A percentile compares a stretch with the other conserved stretches of the same genome.
phyloP scores from a whole-genome alignment of 2,113 vertebrate species.

The Gracilinanus agilis region DNA sequence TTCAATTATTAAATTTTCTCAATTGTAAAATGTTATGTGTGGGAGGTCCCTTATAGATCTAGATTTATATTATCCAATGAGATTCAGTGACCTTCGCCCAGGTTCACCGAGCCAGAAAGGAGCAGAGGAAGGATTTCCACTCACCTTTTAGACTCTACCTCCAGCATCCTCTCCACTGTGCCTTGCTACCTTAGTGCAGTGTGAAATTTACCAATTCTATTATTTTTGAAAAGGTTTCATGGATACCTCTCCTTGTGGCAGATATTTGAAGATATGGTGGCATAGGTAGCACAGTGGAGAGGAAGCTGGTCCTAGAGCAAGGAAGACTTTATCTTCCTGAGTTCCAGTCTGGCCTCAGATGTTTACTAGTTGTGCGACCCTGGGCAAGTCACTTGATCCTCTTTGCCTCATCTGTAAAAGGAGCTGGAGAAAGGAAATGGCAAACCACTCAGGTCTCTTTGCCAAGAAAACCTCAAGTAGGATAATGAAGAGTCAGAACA shows the following conservation, averaged over 20 bases:
- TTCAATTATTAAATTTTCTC: neutral
- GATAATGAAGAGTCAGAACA: neutral
- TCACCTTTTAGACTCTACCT: neutral
- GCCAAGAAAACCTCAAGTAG: neutral
- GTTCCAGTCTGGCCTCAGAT: neutral
- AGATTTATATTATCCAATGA: neutral
- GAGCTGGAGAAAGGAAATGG: neutral
- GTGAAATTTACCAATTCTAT: slow-evolving; percentile 63
- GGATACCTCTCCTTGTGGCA: slow-evolving; percentile 38
- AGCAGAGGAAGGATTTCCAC: neutral
- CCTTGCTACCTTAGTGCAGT: slow-evolving; percentile 13
- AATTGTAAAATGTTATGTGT: neutral
- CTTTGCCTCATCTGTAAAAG: neutral
- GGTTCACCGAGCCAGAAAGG: neutral
- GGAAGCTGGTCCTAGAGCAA: neutral
- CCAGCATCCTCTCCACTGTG: neutral
- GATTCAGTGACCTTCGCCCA: neutral
- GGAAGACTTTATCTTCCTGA: neutral
- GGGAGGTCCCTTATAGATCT: neutral
- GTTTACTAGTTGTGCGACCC: neutral
- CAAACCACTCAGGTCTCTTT: neutral
- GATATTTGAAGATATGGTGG: neutral
- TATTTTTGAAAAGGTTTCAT: slow-evolving; percentile 58
- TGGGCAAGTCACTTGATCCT: neutral
- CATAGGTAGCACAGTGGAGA: neutral